A percentile compares a stretch with the other conserved stretches of the same genome.
Evolutionary conservation across 1,140 invertebrate species (phyloP).

Genomic region (Latrodectus geometricus): DNA sequence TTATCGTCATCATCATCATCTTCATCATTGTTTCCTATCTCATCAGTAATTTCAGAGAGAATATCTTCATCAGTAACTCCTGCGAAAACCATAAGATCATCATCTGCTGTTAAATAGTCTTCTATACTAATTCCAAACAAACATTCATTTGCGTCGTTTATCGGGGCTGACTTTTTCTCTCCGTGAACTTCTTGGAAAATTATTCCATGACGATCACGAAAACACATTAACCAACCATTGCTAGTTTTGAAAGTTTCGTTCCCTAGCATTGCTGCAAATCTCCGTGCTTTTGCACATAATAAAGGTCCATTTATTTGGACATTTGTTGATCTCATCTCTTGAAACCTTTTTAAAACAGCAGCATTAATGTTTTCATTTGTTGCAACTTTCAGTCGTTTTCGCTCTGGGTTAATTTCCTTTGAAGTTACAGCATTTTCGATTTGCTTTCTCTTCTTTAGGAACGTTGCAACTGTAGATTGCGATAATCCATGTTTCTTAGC

Average conservation of each 20-base stretch:
- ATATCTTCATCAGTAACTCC: no score
- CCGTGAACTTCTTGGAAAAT: constrained; percentile 27
- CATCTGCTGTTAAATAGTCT: no score
- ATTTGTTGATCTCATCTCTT: constrained; percentile 16
- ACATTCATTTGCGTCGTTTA: constrained; percentile 16
- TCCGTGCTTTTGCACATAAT: constrained; percentile 11
- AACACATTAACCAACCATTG: constrained; percentile 25
- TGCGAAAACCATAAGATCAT: no score
- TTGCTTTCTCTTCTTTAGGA: constrained; percentile 13
- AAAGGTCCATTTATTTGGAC: constrained; percentile 8
- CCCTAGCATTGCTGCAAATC: constrained; percentile 14
- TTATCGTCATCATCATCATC: no score
- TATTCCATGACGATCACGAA: constrained; percentile 23
- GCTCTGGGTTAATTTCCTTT: constrained; percentile 8
- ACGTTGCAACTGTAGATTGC: background rate
- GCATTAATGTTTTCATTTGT: constrained; percentile 19
- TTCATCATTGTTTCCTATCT: no score
- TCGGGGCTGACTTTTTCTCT: constrained; percentile 20
- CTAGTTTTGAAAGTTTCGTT: constrained; percentile 19
- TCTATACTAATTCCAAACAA: no score
- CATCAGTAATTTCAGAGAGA: no score
- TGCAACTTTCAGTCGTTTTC: constrained; percentile 7
- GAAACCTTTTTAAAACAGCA: constrained; percentile 14
- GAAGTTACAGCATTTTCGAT: constrained; percentile 16
- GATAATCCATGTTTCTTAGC: background rate